These are phyloP conservation scores for Cyphotilapia sp. DNA, from an alignment of 2,113 vertebrate genomes.

Conservation along the genomic window DNA sequence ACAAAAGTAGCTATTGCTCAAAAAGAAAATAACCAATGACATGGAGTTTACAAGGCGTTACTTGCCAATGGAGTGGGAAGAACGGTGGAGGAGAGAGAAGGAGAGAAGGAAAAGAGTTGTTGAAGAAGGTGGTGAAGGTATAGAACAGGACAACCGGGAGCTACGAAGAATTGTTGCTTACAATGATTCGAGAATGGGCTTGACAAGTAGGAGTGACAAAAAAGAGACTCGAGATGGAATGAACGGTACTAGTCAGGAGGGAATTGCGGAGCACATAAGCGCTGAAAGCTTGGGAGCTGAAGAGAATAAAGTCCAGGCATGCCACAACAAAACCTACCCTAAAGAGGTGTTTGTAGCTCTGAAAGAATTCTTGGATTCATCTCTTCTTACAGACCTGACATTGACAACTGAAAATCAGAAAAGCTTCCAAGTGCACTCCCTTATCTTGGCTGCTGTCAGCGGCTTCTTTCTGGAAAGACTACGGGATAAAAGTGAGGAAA, in stretches of 20 bases:
- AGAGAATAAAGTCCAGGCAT: background rate
- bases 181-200: conserved; percentile 60
- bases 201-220: background rate
- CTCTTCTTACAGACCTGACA: conserved; percentile 67
- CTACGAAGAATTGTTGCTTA: conserved; percentile 62
- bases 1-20: no score
- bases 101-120: conserved; percentile 50
- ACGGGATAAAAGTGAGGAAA: background rate
- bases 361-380: conserved; percentile 48
- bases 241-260: background rate
- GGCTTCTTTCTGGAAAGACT: conserved; percentile 48
- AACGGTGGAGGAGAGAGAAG: conserved; percentile 67
- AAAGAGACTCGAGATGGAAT: background rate
- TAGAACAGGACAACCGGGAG: conserved; percentile 48
- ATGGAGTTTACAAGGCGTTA: conserved; percentile 53
- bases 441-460: conserved; percentile 73
- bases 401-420: conserved; percentile 37
- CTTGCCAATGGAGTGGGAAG: conserved; percentile 66
- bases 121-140: conserved; percentile 57
- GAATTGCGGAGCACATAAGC: background rate
- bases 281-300: background rate
- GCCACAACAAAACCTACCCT: conserved; percentile 18
- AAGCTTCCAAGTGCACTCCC: conserved; percentile 55
- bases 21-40: background rate
- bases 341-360: conserved; percentile 56